Evolutionary conservation across 2,888 invertebrate species (phyloP), one percentile per base, ranked within the genome.

Genomic region (Bugulina stolonifera): DNA sequence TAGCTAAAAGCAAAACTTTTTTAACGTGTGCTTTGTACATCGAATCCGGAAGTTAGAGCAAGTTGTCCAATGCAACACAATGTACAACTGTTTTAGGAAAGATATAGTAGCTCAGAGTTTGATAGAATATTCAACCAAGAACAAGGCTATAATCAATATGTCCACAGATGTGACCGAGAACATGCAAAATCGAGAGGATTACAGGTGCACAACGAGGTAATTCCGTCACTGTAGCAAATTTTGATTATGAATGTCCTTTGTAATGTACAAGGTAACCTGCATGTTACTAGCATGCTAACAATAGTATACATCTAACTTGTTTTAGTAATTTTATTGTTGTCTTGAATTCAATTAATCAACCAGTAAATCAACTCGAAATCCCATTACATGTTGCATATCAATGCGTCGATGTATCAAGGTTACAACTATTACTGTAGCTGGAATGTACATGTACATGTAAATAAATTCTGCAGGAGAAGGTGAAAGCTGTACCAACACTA

Each of bases 101-200:
- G 77, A 29, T 79, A 80, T 69, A 76, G 77, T 2, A 76, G 76
- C 23, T 78, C 76, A 5, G 79, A 79, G 35, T 84, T 81, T 77
- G 79, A 83, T 73, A 74, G 82, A 74, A 75, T 81, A 32, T 83
- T 81, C 73, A 75, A 78, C 23, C 77, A 80, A 32, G 75, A 76
- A 29, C 74, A 75, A 57, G 80, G 76, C 14, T 84, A 78, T 75
- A 82, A 83, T 76, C 79, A 81, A 71, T 82, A 83, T 73, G 77
- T 83, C 10, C 83, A 83, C 75, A 76, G 83, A 72, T 80, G 81
- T 78, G 84, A 84, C 77, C 74, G 84, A 74, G 82, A 82, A 64
- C 83, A 83, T 77, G 81, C 82, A 23, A 83, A 83, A 73, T 80
- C 79, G 23, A 75, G 77, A 52, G 83, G 82, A 23, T 78, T 84